Base-by-base conservation (phyloP, 2,888 invertebrate genomes). In the Abrostola triplasia region DNA sequence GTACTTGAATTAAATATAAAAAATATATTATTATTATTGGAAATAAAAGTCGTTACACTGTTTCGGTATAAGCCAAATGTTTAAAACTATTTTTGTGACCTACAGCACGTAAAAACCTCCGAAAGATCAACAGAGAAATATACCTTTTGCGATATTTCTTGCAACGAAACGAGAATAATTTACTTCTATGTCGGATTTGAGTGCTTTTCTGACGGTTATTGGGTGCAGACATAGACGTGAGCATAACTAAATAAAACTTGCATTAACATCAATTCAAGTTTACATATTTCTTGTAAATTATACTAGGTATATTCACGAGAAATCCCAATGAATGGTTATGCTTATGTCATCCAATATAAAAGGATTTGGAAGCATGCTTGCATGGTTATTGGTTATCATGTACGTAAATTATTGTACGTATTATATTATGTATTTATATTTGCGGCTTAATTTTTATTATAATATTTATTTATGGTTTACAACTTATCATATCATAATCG, bases 361-460 rank as follows among this genome's bases (percentile, higher is more conserved):
- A 8, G 13, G 5, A 24, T 13, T 47, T 47, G 44, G 44, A 24
- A 47, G 44, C 44, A 47, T 47, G 44, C 44, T 47, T 47, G 44
- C 44, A 47, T 47, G 44, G 44, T 47, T 47, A 47, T 47, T 9
- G 12, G 42, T 42, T 42, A 12, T n/a, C 42, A 7, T 12, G 6
- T 12, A 6, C 7, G 1, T 41, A n/a, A 5, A 9, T 47, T 44
- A 44, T 2, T 44, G 13, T 12, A 9, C 8, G 24, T 47, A 5
- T 13, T 24, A 24, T 47, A 9, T 13, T 44, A 47, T 47, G 44
- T 47, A 9, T 4, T 44, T 24, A 24, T 24, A 24, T 24, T 2
- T 24, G 1, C 24, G 24, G 24, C 24, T 24, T 24, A 1, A 24
- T 24, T 24, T 24, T 24, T 24, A 24, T 24, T 24, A 24, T 24